Evolutionary conservation across 2,797 vertebrate species (phyloP).

Genomic region (Rhinogobio ventralis): DNA sequence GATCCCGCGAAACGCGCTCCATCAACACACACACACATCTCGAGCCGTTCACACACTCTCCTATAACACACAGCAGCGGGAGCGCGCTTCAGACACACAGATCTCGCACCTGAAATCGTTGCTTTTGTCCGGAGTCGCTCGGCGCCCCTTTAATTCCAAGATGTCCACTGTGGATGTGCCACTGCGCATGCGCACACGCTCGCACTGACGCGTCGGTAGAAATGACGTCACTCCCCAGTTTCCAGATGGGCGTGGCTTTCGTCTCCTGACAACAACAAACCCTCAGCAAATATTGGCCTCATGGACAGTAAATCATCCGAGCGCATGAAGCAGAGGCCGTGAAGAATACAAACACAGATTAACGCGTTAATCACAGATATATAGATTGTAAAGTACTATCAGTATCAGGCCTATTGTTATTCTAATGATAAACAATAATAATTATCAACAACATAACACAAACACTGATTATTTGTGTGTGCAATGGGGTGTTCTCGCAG

Average conservation of each 20-base stretch:
- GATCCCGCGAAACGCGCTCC: not conserved
- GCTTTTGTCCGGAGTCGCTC: conserved; percentile 2
- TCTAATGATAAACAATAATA: not conserved
- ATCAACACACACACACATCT: not conserved
- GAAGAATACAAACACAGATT: too few relatives aligned
- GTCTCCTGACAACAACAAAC: not conserved
- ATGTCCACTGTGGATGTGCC: conserved; percentile 69
- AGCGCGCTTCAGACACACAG: too few relatives aligned
- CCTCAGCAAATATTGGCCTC: not conserved
- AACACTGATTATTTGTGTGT: not conserved
- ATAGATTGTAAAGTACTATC: too few relatives aligned
- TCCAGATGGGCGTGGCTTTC: not conserved
- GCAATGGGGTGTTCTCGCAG: not conserved
- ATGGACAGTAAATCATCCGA: not conserved
- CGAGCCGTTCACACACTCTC: not conserved
- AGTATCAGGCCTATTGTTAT: not conserved
- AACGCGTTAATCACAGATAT: not conserved
- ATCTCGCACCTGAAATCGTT: conserved; percentile 34
- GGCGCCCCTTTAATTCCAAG: conserved; percentile 81
- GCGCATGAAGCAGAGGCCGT: too few relatives aligned
- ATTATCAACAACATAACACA: not conserved
- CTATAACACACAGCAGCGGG: not conserved
- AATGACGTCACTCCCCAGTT: conserved; percentile 65
- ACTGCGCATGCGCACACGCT: conserved; percentile 59
- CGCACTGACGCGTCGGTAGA: conserved; percentile 59